Percentiles rank a stretch among this genome's conserved stretches.
phyloP scores from a whole-genome alignment of 2,113 vertebrate genomes.

The Caretta caretta region DNA sequence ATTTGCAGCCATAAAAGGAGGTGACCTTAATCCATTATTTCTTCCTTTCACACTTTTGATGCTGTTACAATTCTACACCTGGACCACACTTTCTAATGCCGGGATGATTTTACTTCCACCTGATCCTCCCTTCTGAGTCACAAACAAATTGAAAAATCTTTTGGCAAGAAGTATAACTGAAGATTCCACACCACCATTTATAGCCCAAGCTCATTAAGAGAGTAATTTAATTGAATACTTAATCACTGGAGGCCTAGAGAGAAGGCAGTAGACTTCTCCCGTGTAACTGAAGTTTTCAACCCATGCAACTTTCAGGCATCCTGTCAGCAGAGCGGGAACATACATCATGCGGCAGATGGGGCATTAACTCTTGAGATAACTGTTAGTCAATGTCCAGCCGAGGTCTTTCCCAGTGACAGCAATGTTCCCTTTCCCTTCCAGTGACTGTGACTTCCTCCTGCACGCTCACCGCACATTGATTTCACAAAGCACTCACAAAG shows the following conservation, averaged over 20 bases:
- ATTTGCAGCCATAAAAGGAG: neutral
- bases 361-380: neutral
- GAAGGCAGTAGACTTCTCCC: neutral
- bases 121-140: neutral
- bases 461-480: neutral
- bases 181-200: neutral
- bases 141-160: neutral
- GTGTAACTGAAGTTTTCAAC: neutral
- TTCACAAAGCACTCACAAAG: neutral
- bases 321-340: neutral
- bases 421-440: neutral
- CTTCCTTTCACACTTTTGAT: neutral
- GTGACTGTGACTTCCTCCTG: neutral
- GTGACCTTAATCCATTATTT: neutral
- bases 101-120: neutral
- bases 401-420: neutral
- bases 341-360: neutral
- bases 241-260: neutral
- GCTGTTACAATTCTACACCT: neutral
- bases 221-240: slow-evolving; percentile 9
- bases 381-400: neutral
- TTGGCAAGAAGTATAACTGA: neutral
- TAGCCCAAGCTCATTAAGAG: neutral
- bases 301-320: neutral
- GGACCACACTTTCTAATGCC: neutral